Evolutionary conservation across 2,888 invertebrate species (phyloP), one percentile per base, ranked within the genome.

Genomic region (Ectobius pallidus): DNA sequence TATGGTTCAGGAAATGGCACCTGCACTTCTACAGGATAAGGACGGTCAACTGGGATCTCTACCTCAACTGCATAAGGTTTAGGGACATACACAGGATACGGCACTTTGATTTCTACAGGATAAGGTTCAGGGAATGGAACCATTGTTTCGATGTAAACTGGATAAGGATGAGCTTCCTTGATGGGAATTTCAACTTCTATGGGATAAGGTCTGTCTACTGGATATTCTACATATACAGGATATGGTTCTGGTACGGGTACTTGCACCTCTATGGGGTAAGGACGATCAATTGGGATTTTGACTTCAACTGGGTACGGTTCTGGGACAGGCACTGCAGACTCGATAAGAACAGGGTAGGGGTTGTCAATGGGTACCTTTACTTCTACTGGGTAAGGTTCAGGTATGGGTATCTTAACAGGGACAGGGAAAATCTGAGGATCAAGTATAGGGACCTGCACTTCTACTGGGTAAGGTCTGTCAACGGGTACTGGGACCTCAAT

Each of bases 381-480:
- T 44, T 70, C 70, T 3, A 91, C 69, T 74, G 85, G 86, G 82
- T 85, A 85, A 34, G 83, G 84, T 75, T 84, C 87, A 65, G 89
- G 90, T 77, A 65, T 44, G 16, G 65, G 84, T 49, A 85, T 82
- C 71, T 85, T 84, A 30, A 91, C 89, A 74, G 91, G 91, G 78
- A 71, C 63, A 3, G 70, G 46, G 14, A 46, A 62, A 4, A 49
- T 62, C 44, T 49, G 39, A n/a, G 25, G 44, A 2, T 62, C 70
- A 25, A 63, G 46, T 6, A 71, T 20, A 20, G 61, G 58, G 6
- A 71, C 63, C 49, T 65, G 32, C 18, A 75, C 74, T n/a, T 73
- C 58, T 6, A 92, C 92, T 80, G 92, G 92, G 82, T 90, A 89
- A 73, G 92, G 92, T 82, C 90, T 89, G 82, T 92, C 92, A 67